These are phyloP conservation scores for Tor tambroides DNA, from an alignment of 2,113 vertebrate genomes.

Conservation along the genomic window DNA sequence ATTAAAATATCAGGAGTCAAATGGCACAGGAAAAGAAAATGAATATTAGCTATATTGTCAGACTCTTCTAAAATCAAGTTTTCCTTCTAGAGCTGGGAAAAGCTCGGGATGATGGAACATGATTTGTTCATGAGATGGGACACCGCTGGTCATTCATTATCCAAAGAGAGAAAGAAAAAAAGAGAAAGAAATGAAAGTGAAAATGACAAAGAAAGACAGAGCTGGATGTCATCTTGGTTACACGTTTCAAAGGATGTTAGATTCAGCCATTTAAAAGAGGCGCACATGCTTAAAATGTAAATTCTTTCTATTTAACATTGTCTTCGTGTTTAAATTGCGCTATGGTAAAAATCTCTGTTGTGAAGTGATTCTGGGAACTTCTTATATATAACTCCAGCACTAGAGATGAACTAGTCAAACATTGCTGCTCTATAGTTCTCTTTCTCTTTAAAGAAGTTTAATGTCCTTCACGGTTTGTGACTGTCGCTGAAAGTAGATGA, in stretches of 20 bases:
- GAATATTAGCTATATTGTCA: conserved; percentile 50
- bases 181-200: conserved; percentile 5
- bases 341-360: neutral
- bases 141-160: conserved; percentile 57
- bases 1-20: conserved; percentile 51
- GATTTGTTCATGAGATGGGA: conserved; percentile 65
- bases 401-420: neutral
- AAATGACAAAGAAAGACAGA: conserved; percentile 23
- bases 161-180: conserved; percentile 51
- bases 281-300: conserved; percentile 4
- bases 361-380: neutral
- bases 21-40: conserved; percentile 25
- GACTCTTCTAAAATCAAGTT: conserved; percentile 30
- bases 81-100: conserved; percentile 42
- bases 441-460: neutral
- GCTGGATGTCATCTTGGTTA: conserved; percentile 46
- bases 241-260: conserved; percentile 55
- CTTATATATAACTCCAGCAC: neutral
- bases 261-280: conserved; percentile 45
- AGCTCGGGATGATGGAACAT: conserved; percentile 40
- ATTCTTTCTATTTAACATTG: neutral
- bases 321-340: neutral
- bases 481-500: neutral
- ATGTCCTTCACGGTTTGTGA: neutral
- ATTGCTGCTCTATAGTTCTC: neutral